These are phyloP conservation scores for Pseudomyrmex pallidus DNA, from an alignment of 1,140 invertebrate species.

Conservation along the genomic window DNA sequence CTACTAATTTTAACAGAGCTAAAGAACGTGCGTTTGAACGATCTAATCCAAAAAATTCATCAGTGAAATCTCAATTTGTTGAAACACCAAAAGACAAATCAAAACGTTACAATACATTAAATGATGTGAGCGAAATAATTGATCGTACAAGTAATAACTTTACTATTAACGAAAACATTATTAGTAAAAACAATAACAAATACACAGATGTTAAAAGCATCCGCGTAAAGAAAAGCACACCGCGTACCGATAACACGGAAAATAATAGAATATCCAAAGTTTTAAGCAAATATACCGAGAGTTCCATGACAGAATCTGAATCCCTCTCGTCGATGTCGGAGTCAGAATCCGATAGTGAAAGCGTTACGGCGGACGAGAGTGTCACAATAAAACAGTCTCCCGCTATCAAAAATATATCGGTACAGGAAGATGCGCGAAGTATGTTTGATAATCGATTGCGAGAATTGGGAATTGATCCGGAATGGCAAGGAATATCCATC, in stretches of 20 bases:
- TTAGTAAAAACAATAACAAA: constrained; percentile 15
- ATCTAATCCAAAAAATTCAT: constrained; percentile 1
- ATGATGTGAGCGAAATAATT: constrained; percentile 1
- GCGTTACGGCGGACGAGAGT: constrained; percentile 38
- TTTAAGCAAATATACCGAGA: background rate
- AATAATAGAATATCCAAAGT: constrained; percentile 18
- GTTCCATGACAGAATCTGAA: constrained; percentile 48
- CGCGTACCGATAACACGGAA: constrained; percentile 7
- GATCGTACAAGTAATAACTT: background rate
- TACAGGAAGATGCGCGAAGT: background rate
- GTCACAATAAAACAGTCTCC: background rate
- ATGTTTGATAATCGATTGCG: constrained; percentile 81
- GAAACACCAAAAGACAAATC: constrained; percentile 11
- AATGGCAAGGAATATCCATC: constrained; percentile 85
- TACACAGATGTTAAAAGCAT: constrained; percentile 1
- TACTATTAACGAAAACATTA: background rate
- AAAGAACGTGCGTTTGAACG: background rate
- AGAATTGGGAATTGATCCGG: constrained; percentile 86
- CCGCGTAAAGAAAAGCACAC: constrained; percentile 12
- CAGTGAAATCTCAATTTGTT: background rate
- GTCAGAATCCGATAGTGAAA: constrained; percentile 37
- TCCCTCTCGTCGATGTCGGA: constrained; percentile 36
- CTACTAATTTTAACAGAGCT: background rate
- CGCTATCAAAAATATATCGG: constrained; percentile 2
- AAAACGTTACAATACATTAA: background rate